These are phyloP conservation scores for Oryzias woworae DNA, from an alignment of 2,113 vertebrate species.

Conservation along the genomic window DNA sequence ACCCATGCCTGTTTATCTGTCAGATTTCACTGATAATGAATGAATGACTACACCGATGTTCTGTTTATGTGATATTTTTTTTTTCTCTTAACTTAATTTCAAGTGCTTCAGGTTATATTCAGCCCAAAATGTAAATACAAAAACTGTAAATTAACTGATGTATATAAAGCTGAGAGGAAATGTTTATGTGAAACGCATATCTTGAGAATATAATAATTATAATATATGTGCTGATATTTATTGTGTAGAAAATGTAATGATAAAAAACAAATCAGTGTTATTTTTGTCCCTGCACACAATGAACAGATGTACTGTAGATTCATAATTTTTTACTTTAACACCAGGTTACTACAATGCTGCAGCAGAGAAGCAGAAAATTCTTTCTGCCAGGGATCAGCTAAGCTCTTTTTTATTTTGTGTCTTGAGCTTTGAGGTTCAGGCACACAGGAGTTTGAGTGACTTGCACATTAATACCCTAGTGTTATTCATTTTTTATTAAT, in stretches of 20 bases:
- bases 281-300: slow-evolving; percentile 76
- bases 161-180: slow-evolving; percentile 76
- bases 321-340: slow-evolving; percentile 62
- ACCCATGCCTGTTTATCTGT: slow-evolving; percentile 23
- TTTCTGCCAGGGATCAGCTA: slow-evolving; percentile 41
- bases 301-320: slow-evolving; percentile 69
- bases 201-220: slow-evolving; percentile 71
- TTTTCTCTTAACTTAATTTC: slow-evolving; percentile 63
- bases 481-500: slow-evolving; percentile 4
- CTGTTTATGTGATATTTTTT: slow-evolving; percentile 54
- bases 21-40: slow-evolving; percentile 37
- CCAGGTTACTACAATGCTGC: slow-evolving; percentile 62
- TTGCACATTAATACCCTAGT: slow-evolving; percentile 22
- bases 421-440: slow-evolving; percentile 33
- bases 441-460: slow-evolving; percentile 18
- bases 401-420: slow-evolving; percentile 36
- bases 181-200: slow-evolving; percentile 77
- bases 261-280: slow-evolving; percentile 65
- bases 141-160: slow-evolving; percentile 78
- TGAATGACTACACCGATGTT: slow-evolving; percentile 69
- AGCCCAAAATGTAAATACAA: slow-evolving; percentile 74
- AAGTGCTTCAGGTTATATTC: slow-evolving; percentile 76
- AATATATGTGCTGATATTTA: slow-evolving; percentile 80
- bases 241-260: slow-evolving; percentile 74
- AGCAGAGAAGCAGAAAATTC: slow-evolving; percentile 47